Evolutionary conservation across 2,888 invertebrate genomes (phyloP), one percentile per base, ranked within the genome.

Genomic region (Ophioninae sp.): DNA sequence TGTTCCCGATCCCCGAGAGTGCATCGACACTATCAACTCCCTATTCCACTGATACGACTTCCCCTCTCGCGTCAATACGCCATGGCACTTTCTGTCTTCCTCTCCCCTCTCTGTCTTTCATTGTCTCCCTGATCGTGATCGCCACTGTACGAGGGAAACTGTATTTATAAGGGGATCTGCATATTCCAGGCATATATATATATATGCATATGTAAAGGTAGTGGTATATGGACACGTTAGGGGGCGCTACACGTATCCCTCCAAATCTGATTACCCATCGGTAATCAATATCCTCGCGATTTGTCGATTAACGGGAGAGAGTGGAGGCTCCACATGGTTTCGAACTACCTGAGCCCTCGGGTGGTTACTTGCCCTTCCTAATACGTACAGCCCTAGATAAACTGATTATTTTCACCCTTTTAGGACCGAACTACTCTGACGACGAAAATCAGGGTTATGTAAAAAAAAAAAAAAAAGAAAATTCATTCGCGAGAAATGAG

Each of bases 231-330:
- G 13, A 79, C 67, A 59, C 65, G 81, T 56, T 13, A 50, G 50
- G 67, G 69, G 39, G 64, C 84, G 70, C 73, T 50, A 73, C 41
- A 85, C 87, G 85, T 86, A 87, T 86, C 21, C 81, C 83, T 76
- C 80, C 79, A 90, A 90, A 91, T 90, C 89, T 89, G 87, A 91
- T 91, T 91, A 91, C 87, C 87, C 86, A 89, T 90, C 88, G 88
- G 89, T 89, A 89, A 91, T 90, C 90, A 91, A 91, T 91, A 89
- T 89, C 88, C 87, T 83, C 80, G 88, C 88, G 87, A 89, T 89
- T 89, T 88, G 87, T 87, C 87, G 81, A 82, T 85, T 79, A 85
- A 86, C 87, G 86, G 86, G 81, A 72, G 81, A 74, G 59, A 50
- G 30, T n/a, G 73, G 20, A 68, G 69, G 44, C 30, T 41, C 17